phyloP scores from a whole-genome alignment of 2,113 vertebrate genomes.

The Leucoraja erinaceus region DNA sequence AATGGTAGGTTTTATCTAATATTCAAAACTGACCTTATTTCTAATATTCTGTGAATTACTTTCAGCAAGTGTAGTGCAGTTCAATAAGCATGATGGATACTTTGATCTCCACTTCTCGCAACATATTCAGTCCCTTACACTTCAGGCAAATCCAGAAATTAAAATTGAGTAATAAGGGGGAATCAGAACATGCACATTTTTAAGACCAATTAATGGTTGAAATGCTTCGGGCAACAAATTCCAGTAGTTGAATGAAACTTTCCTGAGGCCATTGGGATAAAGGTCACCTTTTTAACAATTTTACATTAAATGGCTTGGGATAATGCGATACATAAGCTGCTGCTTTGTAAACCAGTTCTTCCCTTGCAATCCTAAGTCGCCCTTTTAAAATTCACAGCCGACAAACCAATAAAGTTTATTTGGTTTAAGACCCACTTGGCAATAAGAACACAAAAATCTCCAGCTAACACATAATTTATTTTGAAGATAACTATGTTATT shows the following conservation, averaged over 20 bases:
- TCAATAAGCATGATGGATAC: not conserved
- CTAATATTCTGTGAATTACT: not conserved
- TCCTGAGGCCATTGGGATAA: constrained; percentile 6
- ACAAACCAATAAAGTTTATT: constrained; percentile 25
- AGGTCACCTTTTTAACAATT: not conserved
- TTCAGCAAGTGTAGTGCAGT: not conserved
- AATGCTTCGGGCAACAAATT: not conserved
- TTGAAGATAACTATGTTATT: constrained; percentile 28
- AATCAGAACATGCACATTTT: not conserved
- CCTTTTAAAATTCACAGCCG: not conserved
- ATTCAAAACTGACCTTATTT: not conserved
- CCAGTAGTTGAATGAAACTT: constrained; percentile 7
- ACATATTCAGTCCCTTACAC: not conserved
- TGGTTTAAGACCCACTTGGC: not conserved
- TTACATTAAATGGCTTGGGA: constrained; percentile 24
- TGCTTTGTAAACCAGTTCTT: not conserved
- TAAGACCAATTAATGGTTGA: constrained; percentile 4
- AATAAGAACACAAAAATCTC: constrained; percentile 24
- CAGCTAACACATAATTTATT: constrained; percentile 20
- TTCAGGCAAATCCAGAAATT: not conserved
- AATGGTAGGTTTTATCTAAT: not conserved
- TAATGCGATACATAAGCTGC: not conserved
- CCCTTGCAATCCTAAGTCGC: not conserved
- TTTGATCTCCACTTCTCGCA: not conserved
- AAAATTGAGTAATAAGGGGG: no score